Conservation (phyloP, 2,113 vertebrate genomes). For the Motacilla tschutschensis region DNA sequence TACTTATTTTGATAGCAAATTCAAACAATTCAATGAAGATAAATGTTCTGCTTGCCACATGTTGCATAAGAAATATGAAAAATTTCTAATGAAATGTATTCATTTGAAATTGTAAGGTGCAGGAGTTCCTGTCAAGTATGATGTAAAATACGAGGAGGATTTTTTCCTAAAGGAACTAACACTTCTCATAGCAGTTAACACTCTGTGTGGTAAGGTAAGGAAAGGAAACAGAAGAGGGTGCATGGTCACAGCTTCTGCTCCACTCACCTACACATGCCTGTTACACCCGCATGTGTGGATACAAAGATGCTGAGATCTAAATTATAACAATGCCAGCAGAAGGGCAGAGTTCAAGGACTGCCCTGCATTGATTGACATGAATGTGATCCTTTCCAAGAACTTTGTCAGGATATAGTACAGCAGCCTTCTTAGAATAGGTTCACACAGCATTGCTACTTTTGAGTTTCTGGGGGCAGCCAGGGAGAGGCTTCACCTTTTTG, state of each 20-base stretch:
- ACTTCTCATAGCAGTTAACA: conserved; percentile 2
- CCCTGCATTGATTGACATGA: fast-evolving
- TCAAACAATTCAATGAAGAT: not conserved
- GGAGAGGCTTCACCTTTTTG: not conserved
- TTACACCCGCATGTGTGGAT: not conserved
- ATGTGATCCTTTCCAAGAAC: not conserved
- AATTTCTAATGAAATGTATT: not conserved
- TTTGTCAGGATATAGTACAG: not conserved
- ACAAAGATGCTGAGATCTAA: not conserved
- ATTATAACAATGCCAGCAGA: not conserved
- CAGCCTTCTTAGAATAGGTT: not conserved
- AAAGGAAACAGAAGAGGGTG: conserved; percentile 7
- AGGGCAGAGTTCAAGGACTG: not conserved
- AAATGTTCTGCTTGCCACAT: not conserved
- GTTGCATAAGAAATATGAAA: not conserved
- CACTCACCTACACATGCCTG: not conserved
- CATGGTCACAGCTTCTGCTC: not conserved
- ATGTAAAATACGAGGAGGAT: not conserved
- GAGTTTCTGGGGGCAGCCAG: not conserved
- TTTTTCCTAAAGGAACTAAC: conserved; percentile 23
- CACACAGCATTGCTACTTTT: not conserved
- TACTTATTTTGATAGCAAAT: not conserved
- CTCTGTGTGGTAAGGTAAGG: not conserved
- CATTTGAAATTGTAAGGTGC: not conserved
- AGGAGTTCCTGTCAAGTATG: not conserved